Conservation (phyloP, 2,113 vertebrate species). For the Forbesichthys papilliferus region DNA sequence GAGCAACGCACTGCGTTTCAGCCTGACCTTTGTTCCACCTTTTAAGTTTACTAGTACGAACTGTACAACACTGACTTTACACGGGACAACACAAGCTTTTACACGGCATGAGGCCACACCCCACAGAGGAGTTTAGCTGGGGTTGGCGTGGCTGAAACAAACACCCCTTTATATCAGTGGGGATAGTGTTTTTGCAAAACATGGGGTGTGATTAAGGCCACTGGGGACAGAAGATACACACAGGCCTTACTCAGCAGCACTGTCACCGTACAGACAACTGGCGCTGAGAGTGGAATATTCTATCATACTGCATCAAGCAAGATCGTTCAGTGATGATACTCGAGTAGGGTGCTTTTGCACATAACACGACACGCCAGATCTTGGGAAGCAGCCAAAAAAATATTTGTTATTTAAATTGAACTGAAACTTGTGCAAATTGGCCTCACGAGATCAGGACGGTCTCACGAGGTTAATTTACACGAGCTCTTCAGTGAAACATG, state of each 20-base stretch:
- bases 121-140: slow-evolving; percentile 5
- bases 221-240: background rate
- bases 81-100: slow-evolving; percentile 30
- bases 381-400: too few relatives aligned
- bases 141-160: slow-evolving; percentile 25
- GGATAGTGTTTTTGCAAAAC: background rate
- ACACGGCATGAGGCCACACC: slow-evolving; percentile 23
- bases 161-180: background rate
- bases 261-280: background rate
- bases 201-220: background rate
- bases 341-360: background rate
- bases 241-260: background rate
- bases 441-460: too few relatives aligned
- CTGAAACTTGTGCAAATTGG: too few relatives aligned
- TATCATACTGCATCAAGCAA: too few relatives aligned
- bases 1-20: background rate
- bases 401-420: too few relatives aligned
- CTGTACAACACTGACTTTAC: slow-evolving; percentile 23
- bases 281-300: background rate
- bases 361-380: too few relatives aligned
- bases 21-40: background rate
- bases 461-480: too few relatives aligned
- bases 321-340: background rate
- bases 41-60: background rate
- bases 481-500: too few relatives aligned